Evolutionary conservation across 2,797 vertebrate species (phyloP), one percentile per base, ranked within the genome.

Genomic region (Acanthornis magna): DNA sequence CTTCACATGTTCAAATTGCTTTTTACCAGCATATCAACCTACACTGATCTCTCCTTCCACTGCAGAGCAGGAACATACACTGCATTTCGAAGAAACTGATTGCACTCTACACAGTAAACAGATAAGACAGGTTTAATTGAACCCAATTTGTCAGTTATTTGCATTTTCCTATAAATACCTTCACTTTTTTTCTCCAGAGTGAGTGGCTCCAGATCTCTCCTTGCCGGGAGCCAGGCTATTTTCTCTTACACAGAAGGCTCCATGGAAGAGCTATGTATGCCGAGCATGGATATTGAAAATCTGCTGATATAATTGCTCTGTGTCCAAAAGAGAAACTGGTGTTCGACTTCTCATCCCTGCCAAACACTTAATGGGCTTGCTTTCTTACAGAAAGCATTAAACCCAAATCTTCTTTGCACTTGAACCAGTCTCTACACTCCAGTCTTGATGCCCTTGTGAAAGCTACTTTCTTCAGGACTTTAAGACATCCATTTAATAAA

Each of bases 271-370:
- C 43, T 93, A 73, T 16, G 1, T 92, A 85, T 45, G n/a, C 38
- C 96, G 79, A 89, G 93, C 94, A 95, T 77, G 68, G 74, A 70
- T 95, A 95, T 95, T 95, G 96, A 96, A 80, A 94, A 90, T 80
- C 89, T 96, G 63, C 80, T 92, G 21, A 40, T 57, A n/a, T 89
- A 92, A 97, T 96, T 97, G 90, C 73, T 92, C 60, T 79, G 68
- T 92, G 85, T 96, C 78, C 54, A 87, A 95, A 97, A 90, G 16
- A 92, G 54, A 50, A 95, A 93, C 66, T 13, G 14, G 57, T 91
- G 76, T 94, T 97, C 84, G 79, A 6, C 86, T 96, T 94, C 55
- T 97, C 79, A 92, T 94, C 60, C 25, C 22, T 94, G 30, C 13
- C 48, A 89, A 95, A 95, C 58, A 84, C 7, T 20, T 91, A 57